Percentiles rank a stretch among this genome's conserved stretches.
phyloP scores from a whole-genome alignment of 35 echinoderm and acorn worm species.

The Lytechinus pictus region DNA sequence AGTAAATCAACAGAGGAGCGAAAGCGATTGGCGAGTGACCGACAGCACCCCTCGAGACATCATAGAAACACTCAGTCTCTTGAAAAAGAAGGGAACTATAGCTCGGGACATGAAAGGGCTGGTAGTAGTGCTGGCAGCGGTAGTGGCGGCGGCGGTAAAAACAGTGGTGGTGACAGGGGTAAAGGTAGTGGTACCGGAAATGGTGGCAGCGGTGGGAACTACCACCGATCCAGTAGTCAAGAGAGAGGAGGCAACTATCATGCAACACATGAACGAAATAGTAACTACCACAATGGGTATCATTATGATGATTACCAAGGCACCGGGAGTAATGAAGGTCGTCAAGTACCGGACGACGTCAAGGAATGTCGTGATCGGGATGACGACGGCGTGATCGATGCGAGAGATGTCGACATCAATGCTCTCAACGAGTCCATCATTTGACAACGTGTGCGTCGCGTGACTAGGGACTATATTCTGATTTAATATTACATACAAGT shows the following conservation, averaged over 20 bases:
- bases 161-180: background rate
- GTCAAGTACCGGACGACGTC: background rate
- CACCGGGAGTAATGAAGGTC: background rate
- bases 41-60: background rate
- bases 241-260: slow-evolving; percentile 24
- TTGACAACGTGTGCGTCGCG: slow-evolving; percentile 27
- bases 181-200: background rate
- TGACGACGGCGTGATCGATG: slow-evolving; percentile 28
- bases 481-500: background rate
- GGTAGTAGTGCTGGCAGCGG: background rate
- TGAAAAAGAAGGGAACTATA: slow-evolving; percentile 21
- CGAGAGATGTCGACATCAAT: slow-evolving; percentile 34
- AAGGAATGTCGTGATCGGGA: background rate
- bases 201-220: slow-evolving; percentile 12
- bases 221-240: slow-evolving; percentile 28
- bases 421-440: slow-evolving; percentile 49
- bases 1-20: slow-evolving; percentile 41
- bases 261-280: background rate
- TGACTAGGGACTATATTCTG: slow-evolving; percentile 47
- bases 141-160: background rate
- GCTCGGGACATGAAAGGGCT: background rate
- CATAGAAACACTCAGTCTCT: background rate
- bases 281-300: slow-evolving; percentile 24
- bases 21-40: slow-evolving; percentile 14
- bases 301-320: slow-evolving; percentile 17